A percentile compares a stretch with the other conserved stretches of the same genome.
phyloP scores from a whole-genome alignment of 2,797 vertebrate species.

The Malurus leucopterus region DNA sequence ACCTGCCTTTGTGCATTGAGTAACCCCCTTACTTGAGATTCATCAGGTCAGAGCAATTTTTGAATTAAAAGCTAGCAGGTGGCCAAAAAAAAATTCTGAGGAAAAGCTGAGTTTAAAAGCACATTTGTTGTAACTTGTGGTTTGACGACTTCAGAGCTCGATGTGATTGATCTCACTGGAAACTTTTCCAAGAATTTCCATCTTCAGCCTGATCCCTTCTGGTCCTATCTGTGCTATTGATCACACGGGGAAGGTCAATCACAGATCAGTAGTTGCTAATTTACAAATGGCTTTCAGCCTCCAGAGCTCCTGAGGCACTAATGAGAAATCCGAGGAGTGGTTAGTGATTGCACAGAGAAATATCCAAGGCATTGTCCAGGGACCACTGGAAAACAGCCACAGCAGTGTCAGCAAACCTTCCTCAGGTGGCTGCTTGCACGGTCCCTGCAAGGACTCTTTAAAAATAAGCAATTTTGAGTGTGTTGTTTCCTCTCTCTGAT shows the following conservation, averaged over 20 bases:
- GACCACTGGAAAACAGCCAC: accelerated
- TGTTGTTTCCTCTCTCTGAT: background rate
- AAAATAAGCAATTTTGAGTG: background rate
- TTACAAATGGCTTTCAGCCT: background rate
- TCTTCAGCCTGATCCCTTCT: background rate
- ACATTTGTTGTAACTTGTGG: background rate
- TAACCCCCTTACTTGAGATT: background rate
- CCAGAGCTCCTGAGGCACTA: background rate
- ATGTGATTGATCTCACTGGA: background rate
- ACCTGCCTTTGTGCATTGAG: background rate
- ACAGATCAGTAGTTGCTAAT: background rate
- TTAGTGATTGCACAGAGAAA: background rate
- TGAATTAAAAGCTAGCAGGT: background rate
- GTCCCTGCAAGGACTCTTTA: background rate
- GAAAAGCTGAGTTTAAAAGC: background rate
- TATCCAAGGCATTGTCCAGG: background rate
- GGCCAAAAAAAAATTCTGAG: background rate
- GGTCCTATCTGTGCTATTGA: background rate
- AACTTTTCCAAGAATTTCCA: background rate
- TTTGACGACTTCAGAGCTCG: background rate
- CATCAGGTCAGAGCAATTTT: background rate
- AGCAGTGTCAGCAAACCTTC: background rate
- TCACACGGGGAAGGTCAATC: background rate
- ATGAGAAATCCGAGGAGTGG: background rate
- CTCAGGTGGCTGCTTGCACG: accelerated